Base-by-base conservation (phyloP, 2,797 vertebrate genomes). In the Bryconaethiops microstoma region DNA sequence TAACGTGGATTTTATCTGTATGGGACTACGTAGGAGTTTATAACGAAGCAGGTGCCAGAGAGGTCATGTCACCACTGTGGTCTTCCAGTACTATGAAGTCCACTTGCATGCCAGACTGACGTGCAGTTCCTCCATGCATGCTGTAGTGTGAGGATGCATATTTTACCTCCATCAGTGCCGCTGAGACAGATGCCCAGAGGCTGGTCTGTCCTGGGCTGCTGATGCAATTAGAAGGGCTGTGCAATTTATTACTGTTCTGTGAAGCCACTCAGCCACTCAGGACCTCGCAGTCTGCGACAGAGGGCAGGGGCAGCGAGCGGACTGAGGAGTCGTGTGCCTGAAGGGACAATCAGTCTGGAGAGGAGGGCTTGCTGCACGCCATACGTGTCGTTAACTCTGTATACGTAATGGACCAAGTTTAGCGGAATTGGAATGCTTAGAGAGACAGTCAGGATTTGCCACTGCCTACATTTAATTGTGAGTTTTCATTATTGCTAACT, bases 171-270 rank as follows among this genome's bases (percentile, higher is more conserved):
- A 52, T 79, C 70, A 59, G 45, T 71, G 70, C 73, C 63, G 39
- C 54, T 83, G 69, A 75, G 68, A 82, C 77, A 77, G 35, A 81
- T 82, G 84, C 75, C 68, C 29, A 59, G 76, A 23, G 76, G 74
- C 76, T 69, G 75, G 45, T 63, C 57, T 68, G 65, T 62, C 76
- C 76, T 70, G 35, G 8, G 5, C 23, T 81, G 78, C 81, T 83
- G 78, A 86, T 85, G 77, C 71, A 85, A 59, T 82, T 82, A 80
- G 71, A 52, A 63, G 12, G 35, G 76, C 59, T 25, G 75, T 79
- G 82, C 57, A 14, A 81, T 85, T 84, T 79, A 85, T 81, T 76
- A 76, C 79, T 55, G 7, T 14, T 23, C 76, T 82, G 67, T 79
- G 59, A 71, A 25, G 78, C 74, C 50, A 50, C 60, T 80, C 64